Percentiles rank a stretch among this genome's conserved stretches.
Conservation (phyloP, 2,113 vertebrate species). For the Meriones unguiculatus region DNA sequence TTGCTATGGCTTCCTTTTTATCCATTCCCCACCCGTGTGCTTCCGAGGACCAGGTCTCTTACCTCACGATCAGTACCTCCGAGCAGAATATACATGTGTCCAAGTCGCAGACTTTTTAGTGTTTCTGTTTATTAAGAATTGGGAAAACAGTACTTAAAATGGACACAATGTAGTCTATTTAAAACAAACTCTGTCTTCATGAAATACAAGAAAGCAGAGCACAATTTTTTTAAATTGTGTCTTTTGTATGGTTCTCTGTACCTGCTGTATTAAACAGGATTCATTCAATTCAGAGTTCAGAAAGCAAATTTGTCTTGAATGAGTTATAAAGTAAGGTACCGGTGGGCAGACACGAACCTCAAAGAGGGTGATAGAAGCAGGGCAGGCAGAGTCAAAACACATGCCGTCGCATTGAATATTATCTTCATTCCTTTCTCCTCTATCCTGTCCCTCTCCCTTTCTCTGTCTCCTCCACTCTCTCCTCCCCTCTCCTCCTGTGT, state of each 20-base stretch:
- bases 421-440: background rate
- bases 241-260: background rate
- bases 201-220: background rate
- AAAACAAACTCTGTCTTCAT: slow-evolving; percentile 16
- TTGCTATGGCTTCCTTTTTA: background rate
- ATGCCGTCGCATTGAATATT: background rate
- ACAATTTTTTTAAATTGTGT: background rate
- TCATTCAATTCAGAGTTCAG: slow-evolving; percentile 9
- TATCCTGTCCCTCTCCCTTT: background rate
- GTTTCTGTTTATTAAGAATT: slow-evolving; percentile 7
- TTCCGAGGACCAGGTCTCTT: background rate
- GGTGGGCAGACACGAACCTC: background rate
- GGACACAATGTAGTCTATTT: background rate
- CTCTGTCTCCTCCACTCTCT: background rate
- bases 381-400: background rate
- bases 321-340: background rate
- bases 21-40: background rate
- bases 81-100: background rate
- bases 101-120: background rate
- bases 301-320: background rate
- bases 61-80: background rate
- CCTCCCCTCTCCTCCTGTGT: no score
- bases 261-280: background rate
- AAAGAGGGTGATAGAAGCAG: background rate
- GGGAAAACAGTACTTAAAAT: slow-evolving; percentile 30